Evolutionary conservation across 2,888 invertebrate species (phyloP).

Genomic region (Gonocerus acuteangulatus): DNA sequence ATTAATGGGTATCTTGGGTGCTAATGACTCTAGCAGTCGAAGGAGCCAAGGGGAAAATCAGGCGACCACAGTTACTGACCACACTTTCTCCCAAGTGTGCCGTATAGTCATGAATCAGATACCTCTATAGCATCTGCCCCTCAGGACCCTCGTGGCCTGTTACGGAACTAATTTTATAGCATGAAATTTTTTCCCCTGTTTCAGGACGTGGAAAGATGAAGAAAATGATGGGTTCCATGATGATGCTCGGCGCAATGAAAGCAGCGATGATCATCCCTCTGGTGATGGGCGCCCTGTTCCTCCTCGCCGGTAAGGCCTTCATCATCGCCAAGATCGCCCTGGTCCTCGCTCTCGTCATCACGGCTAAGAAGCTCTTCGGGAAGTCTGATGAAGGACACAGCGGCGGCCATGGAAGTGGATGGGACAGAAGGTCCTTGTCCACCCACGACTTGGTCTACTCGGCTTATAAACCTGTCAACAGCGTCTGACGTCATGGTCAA

Average conservation of each 20-base stretch:
- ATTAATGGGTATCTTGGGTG: too few relatives aligned
- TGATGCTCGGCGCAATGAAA: slow-evolving; percentile 80
- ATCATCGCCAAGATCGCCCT: slow-evolving; percentile 75
- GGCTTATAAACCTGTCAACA: slow-evolving; percentile 41
- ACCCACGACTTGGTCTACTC: slow-evolving; percentile 66
- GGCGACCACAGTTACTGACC: too few relatives aligned
- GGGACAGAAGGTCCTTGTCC: slow-evolving; percentile 57
- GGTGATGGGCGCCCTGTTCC: slow-evolving; percentile 70
- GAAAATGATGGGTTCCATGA: slow-evolving; percentile 86
- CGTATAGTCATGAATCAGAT: too few relatives aligned
- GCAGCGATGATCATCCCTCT: slow-evolving; percentile 73
- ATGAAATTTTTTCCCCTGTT: too few relatives aligned
- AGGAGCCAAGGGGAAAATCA: too few relatives aligned
- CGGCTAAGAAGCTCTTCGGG: slow-evolving; percentile 69
- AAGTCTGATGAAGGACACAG: slow-evolving; percentile 49
- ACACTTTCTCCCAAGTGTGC: too few relatives aligned
- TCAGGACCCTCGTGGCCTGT: too few relatives aligned
- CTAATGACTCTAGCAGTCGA: too few relatives aligned
- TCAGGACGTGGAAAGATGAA: slow-evolving; percentile 77
- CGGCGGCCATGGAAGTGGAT: slow-evolving; percentile 52
- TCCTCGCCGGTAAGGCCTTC: slow-evolving; percentile 77
- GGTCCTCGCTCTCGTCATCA: slow-evolving; percentile 70
- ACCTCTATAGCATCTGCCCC: too few relatives aligned
- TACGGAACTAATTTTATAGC: too few relatives aligned
- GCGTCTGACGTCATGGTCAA: background rate